phyloP scores from a whole-genome alignment of 2,113 vertebrate genomes.

The Hipposideros armiger region DNA sequence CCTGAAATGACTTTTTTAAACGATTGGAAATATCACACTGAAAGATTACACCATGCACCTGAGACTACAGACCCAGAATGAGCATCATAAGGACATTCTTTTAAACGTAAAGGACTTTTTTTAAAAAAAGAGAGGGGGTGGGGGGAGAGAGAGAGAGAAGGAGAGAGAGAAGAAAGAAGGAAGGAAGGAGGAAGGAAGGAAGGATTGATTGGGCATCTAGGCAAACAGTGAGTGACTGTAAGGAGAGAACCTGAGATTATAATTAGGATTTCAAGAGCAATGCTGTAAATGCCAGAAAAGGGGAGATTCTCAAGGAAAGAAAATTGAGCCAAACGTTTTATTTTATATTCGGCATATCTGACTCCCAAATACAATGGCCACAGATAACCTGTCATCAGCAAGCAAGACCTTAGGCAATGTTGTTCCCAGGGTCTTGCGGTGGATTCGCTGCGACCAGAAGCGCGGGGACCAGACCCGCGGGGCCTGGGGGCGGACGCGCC shows the following conservation, averaged over 20 bases:
- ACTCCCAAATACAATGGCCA: too few relatives aligned
- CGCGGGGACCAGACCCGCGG: too few relatives aligned
- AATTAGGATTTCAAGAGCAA: not conserved
- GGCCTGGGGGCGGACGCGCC: not conserved
- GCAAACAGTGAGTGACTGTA: not conserved
- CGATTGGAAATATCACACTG: not conserved
- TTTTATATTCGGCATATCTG: not conserved
- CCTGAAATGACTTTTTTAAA: not conserved
- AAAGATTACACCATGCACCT: not conserved
- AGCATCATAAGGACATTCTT: not conserved
- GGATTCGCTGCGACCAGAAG: too few relatives aligned
- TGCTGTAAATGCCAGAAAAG: not conserved
- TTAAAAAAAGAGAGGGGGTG: too few relatives aligned
- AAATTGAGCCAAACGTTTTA: not conserved
- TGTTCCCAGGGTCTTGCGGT: not conserved
- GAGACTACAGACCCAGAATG: not conserved
- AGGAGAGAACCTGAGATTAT: not conserved
- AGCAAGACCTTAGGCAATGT: not conserved
- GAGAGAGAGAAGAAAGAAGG: too few relatives aligned
- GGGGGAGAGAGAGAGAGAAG: too few relatives aligned
- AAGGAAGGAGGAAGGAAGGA: too few relatives aligned
- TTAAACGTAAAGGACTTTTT: too few relatives aligned
- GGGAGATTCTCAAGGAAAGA: not conserved
- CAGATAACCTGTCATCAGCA: not conserved
- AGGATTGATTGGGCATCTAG: not conserved